Evolutionary conservation across 2,888 invertebrate species (phyloP).

Genomic region (Meiosimyza decipiens): DNA sequence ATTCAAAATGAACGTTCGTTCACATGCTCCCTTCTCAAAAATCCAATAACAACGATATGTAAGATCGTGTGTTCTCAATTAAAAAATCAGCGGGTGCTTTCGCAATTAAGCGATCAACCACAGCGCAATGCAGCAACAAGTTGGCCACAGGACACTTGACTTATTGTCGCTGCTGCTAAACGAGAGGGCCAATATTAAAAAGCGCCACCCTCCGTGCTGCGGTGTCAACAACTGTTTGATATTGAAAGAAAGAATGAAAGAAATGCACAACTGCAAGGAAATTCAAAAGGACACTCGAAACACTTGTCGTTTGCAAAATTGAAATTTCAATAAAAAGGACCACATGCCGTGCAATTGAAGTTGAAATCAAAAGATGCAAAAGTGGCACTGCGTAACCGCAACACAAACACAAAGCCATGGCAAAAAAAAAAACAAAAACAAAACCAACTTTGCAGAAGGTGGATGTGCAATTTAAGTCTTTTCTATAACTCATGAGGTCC

Average conservation of each 20-base stretch:
- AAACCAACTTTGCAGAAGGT: too few species aligned
- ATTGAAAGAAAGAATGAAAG: neutral
- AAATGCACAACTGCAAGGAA: neutral
- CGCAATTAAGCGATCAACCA: slow-evolving; percentile 24
- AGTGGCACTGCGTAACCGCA: too few species aligned
- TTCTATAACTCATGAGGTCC: neutral
- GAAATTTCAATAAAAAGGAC: slow-evolving; percentile 34
- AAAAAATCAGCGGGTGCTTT: slow-evolving; percentile 24
- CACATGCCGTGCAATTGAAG: slow-evolving; percentile 24
- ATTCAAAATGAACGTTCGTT: too few species aligned
- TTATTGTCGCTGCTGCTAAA: slow-evolving; percentile 8
- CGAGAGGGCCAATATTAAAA: slow-evolving; percentile 29
- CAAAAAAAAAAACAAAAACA: too few species aligned
- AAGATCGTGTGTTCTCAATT: slow-evolving; percentile 14
- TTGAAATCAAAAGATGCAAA: too few species aligned
- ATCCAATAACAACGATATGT: too few species aligned
- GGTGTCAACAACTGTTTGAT: slow-evolving; percentile 31
- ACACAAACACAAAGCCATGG: too few species aligned
- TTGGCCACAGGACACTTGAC: slow-evolving; percentile 15
- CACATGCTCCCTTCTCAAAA: too few species aligned
- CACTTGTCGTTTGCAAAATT: slow-evolving; percentile 33
- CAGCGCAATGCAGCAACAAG: slow-evolving; percentile 22
- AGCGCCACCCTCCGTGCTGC: slow-evolving; percentile 28
- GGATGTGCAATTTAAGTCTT: too few species aligned
- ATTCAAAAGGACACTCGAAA: slow-evolving; percentile 31